Evolutionary conservation across 2,888 invertebrate species (phyloP).

Genomic region (Escarpia spicata): DNA sequence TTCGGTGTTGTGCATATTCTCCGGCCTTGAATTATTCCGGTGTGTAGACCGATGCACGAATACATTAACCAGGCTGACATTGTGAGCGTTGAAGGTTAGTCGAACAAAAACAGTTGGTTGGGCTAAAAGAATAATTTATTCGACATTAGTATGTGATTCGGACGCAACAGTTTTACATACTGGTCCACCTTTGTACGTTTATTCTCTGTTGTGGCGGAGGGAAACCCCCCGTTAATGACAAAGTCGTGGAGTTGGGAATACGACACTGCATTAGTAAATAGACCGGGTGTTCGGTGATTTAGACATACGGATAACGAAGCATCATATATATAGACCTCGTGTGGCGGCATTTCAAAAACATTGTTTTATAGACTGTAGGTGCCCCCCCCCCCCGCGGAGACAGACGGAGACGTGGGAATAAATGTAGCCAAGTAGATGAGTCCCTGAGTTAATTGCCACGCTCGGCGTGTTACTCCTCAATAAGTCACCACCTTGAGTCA

Average conservation of each 20-base stretch:
- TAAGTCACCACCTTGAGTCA: background rate
- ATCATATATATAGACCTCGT: background rate
- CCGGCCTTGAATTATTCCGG: background rate
- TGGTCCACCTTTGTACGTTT: background rate
- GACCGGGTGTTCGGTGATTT: background rate
- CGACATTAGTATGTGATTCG: background rate
- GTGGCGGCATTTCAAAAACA: background rate
- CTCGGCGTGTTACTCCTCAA: background rate
- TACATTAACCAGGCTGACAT: background rate
- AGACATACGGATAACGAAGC: background rate
- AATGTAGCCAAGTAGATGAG: background rate
- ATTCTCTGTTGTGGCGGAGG: background rate
- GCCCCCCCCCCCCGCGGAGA: background rate
- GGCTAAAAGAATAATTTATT: background rate
- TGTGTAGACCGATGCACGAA: background rate
- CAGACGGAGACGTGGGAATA: background rate
- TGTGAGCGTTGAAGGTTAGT: background rate
- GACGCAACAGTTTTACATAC: background rate
- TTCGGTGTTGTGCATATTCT: background rate
- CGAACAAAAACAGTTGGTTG: background rate
- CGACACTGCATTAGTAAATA: background rate
- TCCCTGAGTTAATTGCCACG: slow-evolving; percentile 1
- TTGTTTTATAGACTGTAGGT: background rate
- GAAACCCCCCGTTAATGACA: background rate
- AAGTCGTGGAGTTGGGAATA: background rate